Percentiles rank a stretch among this genome's conserved stretches.
Conservation (phyloP, 2,797 vertebrate species). For the Sebastes oblongus region DNA sequence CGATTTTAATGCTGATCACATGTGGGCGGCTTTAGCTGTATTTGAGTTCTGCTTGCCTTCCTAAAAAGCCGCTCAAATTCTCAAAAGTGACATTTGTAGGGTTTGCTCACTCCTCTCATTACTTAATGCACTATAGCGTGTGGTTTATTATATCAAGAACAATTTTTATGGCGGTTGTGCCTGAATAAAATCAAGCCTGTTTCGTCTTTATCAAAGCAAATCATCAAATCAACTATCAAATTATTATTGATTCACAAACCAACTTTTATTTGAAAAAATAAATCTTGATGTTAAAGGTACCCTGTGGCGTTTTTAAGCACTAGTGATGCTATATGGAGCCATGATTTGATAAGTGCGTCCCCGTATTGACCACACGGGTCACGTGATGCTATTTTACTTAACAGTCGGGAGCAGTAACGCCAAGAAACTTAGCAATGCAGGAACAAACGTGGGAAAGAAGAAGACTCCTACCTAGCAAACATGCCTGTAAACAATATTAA, state of each 20-base stretch:
- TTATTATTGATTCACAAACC: background rate
- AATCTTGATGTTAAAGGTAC: background rate
- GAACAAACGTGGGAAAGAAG: background rate
- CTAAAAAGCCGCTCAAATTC: rapidly evolving
- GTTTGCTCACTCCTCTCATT: background rate
- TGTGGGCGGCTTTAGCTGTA: background rate
- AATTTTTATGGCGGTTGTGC: background rate
- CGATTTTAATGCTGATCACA: background rate
- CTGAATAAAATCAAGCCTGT: background rate
- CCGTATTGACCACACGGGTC: background rate
- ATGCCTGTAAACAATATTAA: background rate
- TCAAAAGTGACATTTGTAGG: background rate
- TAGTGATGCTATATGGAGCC: background rate
- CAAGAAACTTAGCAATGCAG: background rate
- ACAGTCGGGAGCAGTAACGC: background rate
- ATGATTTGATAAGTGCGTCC: background rate
- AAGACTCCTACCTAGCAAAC: background rate
- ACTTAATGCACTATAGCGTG: background rate
- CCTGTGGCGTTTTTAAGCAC: background rate
- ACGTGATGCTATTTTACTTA: background rate
- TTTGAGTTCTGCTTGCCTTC: background rate
- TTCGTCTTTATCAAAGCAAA: background rate
- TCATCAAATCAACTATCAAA: background rate
- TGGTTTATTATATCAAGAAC: background rate
- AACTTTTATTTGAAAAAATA: background rate